These are phyloP conservation scores for Euzetes globulus DNA, from an alignment of 2,888 invertebrate genomes.

Conservation along the genomic window DNA sequence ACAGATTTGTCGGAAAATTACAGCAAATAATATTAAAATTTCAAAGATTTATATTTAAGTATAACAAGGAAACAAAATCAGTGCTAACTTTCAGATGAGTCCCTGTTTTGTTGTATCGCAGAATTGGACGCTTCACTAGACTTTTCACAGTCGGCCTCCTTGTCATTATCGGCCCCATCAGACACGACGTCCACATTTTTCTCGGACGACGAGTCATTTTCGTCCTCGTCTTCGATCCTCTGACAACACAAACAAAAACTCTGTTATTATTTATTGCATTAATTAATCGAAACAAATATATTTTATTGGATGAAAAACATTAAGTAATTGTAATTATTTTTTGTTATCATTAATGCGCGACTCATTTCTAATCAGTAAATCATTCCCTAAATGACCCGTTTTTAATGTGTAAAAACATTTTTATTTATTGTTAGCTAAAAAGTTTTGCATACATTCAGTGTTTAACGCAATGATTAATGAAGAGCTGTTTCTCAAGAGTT, in stretches of 20 bases:
- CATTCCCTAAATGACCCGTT: constrained; percentile 21
- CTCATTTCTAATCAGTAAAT: neutral
- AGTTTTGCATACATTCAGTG: neutral
- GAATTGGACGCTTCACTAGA: neutral
- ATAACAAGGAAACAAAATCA: neutral
- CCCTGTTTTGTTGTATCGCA: constrained; percentile 13
- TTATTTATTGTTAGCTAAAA: neutral
- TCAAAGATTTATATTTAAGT: neutral
- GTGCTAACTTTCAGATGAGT: constrained; percentile 19
- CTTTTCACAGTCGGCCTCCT: constrained; percentile 20
- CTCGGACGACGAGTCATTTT: constrained; percentile 22
- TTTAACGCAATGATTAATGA: constrained; percentile 8
- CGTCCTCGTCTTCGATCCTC: constrained; percentile 13
- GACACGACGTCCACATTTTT: constrained; percentile 27
- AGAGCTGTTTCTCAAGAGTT: constrained; percentile 12
- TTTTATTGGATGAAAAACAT: neutral
- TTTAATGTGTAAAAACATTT: constrained; percentile 12
- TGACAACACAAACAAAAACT: neutral
- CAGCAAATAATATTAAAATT: neutral
- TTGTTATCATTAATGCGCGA: neutral
- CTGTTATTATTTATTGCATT: neutral
- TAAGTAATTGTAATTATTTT: constrained; percentile 21
- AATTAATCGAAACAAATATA: neutral
- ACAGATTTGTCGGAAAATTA: neutral
- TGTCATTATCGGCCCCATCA: constrained; percentile 21